phyloP scores from a whole-genome alignment of 2,113 vertebrate species.

The Perca flavescens region DNA sequence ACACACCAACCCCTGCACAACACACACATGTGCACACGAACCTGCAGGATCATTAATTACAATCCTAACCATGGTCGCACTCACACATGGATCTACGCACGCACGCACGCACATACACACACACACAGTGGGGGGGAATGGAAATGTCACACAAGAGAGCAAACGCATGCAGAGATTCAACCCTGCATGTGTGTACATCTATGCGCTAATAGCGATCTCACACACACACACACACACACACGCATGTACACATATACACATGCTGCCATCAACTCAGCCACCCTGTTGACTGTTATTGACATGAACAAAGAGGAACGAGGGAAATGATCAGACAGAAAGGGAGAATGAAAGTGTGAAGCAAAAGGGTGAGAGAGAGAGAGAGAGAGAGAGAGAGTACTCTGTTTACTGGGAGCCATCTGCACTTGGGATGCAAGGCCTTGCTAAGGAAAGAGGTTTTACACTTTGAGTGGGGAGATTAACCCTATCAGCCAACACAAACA shows the following conservation, averaged over 20 bases:
- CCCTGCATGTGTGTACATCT: constrained; percentile 8
- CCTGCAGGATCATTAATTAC: constrained; percentile 83
- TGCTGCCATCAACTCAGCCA: constrained; percentile 21
- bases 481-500: constrained; percentile 63
- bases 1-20: constrained; percentile 50
- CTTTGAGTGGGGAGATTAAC: constrained; percentile 67
- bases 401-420: constrained; percentile 72
- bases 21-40: constrained; percentile 25
- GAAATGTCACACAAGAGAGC: constrained; percentile 55
- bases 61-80: constrained; percentile 74
- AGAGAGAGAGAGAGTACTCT: constrained; percentile 17
- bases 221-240: neutral
- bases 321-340: constrained; percentile 46
- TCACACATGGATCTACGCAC: constrained; percentile 24
- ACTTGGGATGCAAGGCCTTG: constrained; percentile 57
- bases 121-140: constrained; percentile 26
- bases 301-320: constrained; percentile 42
- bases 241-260: constrained; percentile 1
- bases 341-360: constrained; percentile 33
- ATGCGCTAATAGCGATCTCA: neutral
- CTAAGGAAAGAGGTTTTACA: constrained; percentile 67
- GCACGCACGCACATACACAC: neutral
- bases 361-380: neutral
- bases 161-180: constrained; percentile 23
- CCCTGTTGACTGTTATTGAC: constrained; percentile 45